Evolutionary conservation across 2,797 vertebrate species (phyloP).

Genomic region (Lepus oiostolus): DNA sequence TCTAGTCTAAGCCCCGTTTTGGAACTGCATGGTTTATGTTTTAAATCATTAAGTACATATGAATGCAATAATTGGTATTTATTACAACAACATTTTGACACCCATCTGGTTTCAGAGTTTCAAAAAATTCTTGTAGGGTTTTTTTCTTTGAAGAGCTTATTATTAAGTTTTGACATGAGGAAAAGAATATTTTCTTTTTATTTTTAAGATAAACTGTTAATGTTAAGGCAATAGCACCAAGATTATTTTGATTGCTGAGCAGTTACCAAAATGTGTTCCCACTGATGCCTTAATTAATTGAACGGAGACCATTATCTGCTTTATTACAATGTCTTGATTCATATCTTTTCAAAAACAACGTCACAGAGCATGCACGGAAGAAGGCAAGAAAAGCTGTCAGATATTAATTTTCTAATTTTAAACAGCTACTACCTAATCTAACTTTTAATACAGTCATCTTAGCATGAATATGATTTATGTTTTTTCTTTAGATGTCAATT

Average conservation of each 20-base stretch:
- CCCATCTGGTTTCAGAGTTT: slow-evolving; percentile 88
- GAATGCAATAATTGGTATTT: slow-evolving; percentile 89
- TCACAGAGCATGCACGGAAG: slow-evolving; percentile 97
- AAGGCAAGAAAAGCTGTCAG: slow-evolving; percentile 91
- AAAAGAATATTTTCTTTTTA: slow-evolving; percentile 85
- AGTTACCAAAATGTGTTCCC: slow-evolving; percentile 85
- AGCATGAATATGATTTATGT: slow-evolving; percentile 97
- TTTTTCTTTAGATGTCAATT: slow-evolving; percentile 64
- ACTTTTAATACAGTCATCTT: slow-evolving; percentile 93
- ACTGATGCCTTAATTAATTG: slow-evolving; percentile 85
- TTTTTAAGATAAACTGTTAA: slow-evolving; percentile 86
- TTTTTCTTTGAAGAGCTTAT: slow-evolving; percentile 87
- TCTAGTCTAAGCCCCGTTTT: slow-evolving; percentile 86
- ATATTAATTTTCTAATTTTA: slow-evolving; percentile 89
- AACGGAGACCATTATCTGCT: slow-evolving; percentile 85
- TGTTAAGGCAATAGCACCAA: slow-evolving; percentile 86
- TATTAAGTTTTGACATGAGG: slow-evolving; percentile 86
- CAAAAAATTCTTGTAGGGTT: slow-evolving; percentile 84
- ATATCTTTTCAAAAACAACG: slow-evolving; percentile 96
- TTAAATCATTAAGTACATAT: slow-evolving; percentile 87
- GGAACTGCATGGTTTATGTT: slow-evolving; percentile 87
- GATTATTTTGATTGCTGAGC: slow-evolving; percentile 85
- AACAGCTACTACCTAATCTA: slow-evolving; percentile 94
- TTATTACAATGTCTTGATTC: slow-evolving; percentile 90
- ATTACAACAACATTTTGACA: slow-evolving; percentile 89